These are phyloP conservation scores for Achroia grisella DNA, from an alignment of 1,140 invertebrate species.

Conservation along the genomic window DNA sequence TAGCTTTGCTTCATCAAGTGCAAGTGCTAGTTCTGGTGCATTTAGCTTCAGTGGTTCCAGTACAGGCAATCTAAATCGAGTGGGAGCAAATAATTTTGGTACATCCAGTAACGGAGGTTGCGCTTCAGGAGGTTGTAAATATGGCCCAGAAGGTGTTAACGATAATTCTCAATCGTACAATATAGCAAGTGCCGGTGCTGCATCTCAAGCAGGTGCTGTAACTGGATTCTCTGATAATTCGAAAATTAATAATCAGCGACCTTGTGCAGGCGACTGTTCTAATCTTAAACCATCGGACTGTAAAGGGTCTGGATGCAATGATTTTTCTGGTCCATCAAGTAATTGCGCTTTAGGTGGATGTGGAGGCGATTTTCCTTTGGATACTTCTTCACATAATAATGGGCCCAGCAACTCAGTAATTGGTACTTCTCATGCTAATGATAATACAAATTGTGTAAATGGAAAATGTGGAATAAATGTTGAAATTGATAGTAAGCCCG, in stretches of 20 bases:
- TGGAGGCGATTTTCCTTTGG: neutral
- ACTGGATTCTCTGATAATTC: constrained; percentile 1
- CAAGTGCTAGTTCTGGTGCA: constrained; percentile 52
- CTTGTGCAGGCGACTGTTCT: constrained; percentile 7
- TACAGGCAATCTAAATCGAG: neutral
- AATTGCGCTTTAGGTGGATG: constrained; percentile 6
- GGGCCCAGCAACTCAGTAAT: neutral
- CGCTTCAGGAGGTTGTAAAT: constrained; percentile 18
- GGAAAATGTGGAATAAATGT: neutral
- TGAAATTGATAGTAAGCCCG: neutral
- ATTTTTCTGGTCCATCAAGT: neutral
- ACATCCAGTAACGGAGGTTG: constrained; percentile 15
- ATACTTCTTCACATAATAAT: neutral
- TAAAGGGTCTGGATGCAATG: constrained; percentile 9
- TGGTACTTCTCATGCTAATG: neutral
- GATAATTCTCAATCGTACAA: constrained; percentile 8
- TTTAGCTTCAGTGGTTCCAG: constrained; percentile 41
- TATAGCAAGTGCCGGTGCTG: constrained; percentile 22
- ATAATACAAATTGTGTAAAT: neutral
- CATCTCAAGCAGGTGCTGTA: constrained; percentile 12
- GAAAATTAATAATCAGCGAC: neutral
- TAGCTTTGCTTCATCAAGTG: constrained; percentile 51
- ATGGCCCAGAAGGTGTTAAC: constrained; percentile 1
- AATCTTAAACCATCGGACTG: constrained; percentile 6
- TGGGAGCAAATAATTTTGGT: constrained; percentile 13